Evolutionary conservation across 2,888 invertebrate genomes (phyloP).

Genomic region (Petrophora chlorosata): DNA sequence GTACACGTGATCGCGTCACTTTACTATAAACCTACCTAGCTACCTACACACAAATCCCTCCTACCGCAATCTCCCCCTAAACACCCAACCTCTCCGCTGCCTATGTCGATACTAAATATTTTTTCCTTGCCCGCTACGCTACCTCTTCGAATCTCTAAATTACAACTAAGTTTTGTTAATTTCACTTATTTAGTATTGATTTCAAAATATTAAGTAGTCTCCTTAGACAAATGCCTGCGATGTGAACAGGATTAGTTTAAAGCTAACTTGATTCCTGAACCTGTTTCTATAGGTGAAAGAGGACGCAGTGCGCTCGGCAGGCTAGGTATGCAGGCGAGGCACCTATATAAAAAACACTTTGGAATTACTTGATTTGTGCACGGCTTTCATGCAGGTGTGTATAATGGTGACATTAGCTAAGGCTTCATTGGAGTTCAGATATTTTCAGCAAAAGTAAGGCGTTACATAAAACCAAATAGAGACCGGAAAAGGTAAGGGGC

Average conservation of each 20-base stretch:
- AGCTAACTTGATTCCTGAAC: constrained; percentile 42
- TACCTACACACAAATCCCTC: constrained; percentile 71
- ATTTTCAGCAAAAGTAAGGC: no score
- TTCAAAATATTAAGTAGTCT: no score
- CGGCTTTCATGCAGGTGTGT: no score
- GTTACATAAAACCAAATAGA: not conserved
- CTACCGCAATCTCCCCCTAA: constrained; percentile 72
- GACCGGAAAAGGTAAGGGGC: not conserved
- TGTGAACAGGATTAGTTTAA: constrained; percentile 16
- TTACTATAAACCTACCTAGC: constrained; percentile 42
- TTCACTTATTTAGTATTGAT: no score
- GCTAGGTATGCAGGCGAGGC: not conserved
- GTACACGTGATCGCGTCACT: constrained; percentile 83
- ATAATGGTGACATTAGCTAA: no score
- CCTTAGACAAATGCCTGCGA: no score
- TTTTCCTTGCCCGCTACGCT: constrained; percentile 52
- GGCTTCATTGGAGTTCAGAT: no score
- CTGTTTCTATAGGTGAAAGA: constrained; percentile 68
- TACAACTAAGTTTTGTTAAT: constrained; percentile 37
- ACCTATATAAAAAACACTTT: not conserved
- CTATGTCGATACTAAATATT: constrained; percentile 74
- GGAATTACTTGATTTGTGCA: not conserved
- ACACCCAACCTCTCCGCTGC: constrained; percentile 64
- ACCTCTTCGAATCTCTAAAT: constrained; percentile 41
- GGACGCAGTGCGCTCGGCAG: constrained; percentile 33